Evolutionary conservation across 2,888 invertebrate species (phyloP).

Genomic region (Ypsolopha scabrella): DNA sequence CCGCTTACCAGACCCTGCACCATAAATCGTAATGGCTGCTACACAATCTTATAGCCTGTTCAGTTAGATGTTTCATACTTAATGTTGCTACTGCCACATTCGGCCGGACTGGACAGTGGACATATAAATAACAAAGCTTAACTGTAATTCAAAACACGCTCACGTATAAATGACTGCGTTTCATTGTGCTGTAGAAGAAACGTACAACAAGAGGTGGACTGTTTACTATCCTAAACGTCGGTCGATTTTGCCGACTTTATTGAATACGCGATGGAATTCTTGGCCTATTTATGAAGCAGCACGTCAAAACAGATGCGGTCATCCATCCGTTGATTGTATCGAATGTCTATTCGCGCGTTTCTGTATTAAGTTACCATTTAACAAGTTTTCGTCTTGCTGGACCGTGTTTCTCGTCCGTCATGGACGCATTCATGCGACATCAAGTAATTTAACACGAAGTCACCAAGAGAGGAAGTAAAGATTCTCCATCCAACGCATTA

Average conservation of each 20-base stretch:
- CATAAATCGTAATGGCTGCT: constrained; percentile 39
- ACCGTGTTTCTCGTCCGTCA: constrained; percentile 12
- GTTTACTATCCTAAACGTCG: background rate
- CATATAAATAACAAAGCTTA: background rate
- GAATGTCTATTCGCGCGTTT: constrained; percentile 45
- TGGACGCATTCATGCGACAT: constrained; percentile 36
- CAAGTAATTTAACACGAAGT: constrained; percentile 43
- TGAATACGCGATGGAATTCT: too few relatives aligned
- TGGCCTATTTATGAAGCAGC: constrained; percentile 17
- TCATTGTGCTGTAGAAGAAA: background rate
- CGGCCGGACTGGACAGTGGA: background rate
- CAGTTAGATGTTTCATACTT: constrained; percentile 8
- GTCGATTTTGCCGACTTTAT: too few relatives aligned
- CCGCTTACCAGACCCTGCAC: constrained; percentile 49
- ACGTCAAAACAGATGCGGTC: constrained; percentile 30
- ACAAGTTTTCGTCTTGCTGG: background rate
- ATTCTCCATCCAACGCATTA: background rate
- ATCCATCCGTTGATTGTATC: constrained; percentile 31
- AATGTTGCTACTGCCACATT: constrained; percentile 7
- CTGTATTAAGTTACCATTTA: constrained; percentile 37
- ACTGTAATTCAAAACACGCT: background rate
- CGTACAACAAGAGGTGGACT: background rate
- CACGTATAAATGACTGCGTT: background rate
- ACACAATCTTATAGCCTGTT: constrained; percentile 6
- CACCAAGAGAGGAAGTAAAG: constrained; percentile 12